Percentiles rank a stretch among this genome's conserved stretches.
Conservation (phyloP, 1,140 invertebrate species). For the Sycophaga agraensis region DNA sequence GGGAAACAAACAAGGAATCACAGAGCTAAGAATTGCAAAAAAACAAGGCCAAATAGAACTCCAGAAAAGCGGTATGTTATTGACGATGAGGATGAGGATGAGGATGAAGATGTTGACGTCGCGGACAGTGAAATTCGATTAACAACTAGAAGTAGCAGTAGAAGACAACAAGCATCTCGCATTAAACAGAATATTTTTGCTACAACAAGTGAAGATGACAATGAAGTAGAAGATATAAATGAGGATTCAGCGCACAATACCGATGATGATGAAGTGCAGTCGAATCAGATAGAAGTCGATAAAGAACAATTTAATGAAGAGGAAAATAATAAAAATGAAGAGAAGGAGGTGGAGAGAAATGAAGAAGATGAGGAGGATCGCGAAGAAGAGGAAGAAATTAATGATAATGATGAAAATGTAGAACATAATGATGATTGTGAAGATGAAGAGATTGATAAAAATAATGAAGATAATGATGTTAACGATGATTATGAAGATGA, state of each 20-base stretch:
- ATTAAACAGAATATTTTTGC: not conserved
- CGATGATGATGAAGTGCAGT: not conserved
- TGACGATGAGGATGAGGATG: slow-evolving; percentile 34
- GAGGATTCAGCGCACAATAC: slow-evolving; percentile 23
- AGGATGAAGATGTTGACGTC: slow-evolving; percentile 33
- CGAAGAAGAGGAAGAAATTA: slow-evolving; percentile 28
- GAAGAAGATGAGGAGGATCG: slow-evolving; percentile 25
- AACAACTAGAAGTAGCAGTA: not conserved
- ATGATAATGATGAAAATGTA: slow-evolving; percentile 37
- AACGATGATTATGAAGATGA: slow-evolving; percentile 39
- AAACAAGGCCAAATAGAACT: slow-evolving; percentile 40
- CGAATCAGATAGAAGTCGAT: not conserved
- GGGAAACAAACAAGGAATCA: slow-evolving; percentile 44
- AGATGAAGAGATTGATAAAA: slow-evolving; percentile 33
- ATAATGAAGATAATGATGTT: slow-evolving; percentile 33
- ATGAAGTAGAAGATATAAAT: slow-evolving; percentile 25
- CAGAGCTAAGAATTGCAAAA: slow-evolving; percentile 43
- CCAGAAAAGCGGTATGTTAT: slow-evolving; percentile 24
- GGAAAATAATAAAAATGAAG: slow-evolving; percentile 45
- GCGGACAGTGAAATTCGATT: slow-evolving; percentile 24
- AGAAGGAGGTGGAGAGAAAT: slow-evolving; percentile 26
- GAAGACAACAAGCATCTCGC: not conserved
- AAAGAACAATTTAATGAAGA: slow-evolving; percentile 24
- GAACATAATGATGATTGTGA: slow-evolving; percentile 49
- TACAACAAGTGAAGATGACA: slow-evolving; percentile 17